phyloP scores from a whole-genome alignment of 1,140 invertebrate species.

The Tenebrio molitor region DNA sequence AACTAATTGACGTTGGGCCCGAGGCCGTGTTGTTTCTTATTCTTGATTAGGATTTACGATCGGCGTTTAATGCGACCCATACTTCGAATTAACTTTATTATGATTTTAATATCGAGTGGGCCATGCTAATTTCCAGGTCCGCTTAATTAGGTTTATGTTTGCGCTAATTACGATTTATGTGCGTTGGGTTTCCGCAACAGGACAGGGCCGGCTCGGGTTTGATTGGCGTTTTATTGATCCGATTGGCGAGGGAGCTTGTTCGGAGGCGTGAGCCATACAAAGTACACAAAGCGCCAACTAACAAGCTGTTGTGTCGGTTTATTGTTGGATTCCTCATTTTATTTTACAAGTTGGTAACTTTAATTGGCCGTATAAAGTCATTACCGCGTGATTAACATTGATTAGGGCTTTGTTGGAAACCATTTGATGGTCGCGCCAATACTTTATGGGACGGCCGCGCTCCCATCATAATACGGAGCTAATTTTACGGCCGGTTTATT shows the following conservation, averaged over 20 bases:
- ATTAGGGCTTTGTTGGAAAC: slow-evolving; percentile 45
- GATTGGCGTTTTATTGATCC: slow-evolving; percentile 29
- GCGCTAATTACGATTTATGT: slow-evolving; percentile 41
- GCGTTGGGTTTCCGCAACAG: background rate
- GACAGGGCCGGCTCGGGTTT: slow-evolving; percentile 8
- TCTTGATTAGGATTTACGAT: slow-evolving; percentile 58
- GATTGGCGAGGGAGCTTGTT: slow-evolving; percentile 8
- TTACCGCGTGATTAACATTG: slow-evolving; percentile 44
- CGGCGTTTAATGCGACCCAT: slow-evolving; percentile 47
- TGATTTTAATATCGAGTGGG: slow-evolving; percentile 51
- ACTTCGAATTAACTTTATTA: slow-evolving; percentile 49
- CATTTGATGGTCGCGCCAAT: slow-evolving; percentile 29
- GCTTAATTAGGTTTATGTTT: slow-evolving; percentile 45
- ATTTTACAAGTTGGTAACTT: slow-evolving; percentile 48
- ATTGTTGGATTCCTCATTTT: slow-evolving; percentile 44
- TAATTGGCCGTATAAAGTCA: slow-evolving; percentile 49
- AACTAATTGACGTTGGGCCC: slow-evolving; percentile 56
- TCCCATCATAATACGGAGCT: background rate
- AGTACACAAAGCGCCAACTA: slow-evolving; percentile 46
- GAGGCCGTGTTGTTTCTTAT: slow-evolving; percentile 51
- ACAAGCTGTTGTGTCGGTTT: slow-evolving; percentile 46
- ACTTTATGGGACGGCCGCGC: slow-evolving; percentile 4
- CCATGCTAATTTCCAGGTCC: slow-evolving; percentile 22
- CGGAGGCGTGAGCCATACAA: slow-evolving; percentile 40
- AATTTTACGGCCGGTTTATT: slow-evolving; percentile 2